A percentile compares a stretch with the other conserved stretches of the same genome.
Conservation (phyloP, 2,888 invertebrate species). For the Pristionchus maxplancki region DNA sequence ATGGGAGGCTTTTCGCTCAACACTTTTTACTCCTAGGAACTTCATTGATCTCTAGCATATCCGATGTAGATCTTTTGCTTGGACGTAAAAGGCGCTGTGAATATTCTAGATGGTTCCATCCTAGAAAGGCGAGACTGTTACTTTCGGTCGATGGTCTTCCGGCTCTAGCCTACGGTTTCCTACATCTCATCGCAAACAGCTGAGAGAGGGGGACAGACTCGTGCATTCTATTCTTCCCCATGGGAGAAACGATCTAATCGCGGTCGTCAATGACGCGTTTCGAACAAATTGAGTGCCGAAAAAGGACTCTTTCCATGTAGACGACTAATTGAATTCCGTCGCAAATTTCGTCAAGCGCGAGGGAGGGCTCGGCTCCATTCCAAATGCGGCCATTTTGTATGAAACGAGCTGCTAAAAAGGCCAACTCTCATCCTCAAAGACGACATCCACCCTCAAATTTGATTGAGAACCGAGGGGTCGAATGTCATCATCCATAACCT, state of each 20-base stretch:
- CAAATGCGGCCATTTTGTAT: neutral
- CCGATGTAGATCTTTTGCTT: neutral
- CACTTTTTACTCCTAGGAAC: neutral
- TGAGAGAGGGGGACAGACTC: neutral
- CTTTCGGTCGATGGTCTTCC: neutral
- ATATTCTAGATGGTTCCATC: neutral
- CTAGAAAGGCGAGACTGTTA: neutral
- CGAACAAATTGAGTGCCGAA: conserved; percentile 43
- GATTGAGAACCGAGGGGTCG: neutral
- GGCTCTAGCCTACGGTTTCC: neutral
- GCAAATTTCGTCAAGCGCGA: conserved; percentile 23
- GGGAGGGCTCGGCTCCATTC: conserved; percentile 16
- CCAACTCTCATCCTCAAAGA: neutral
- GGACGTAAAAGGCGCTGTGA: neutral
- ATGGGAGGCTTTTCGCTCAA: neutral
- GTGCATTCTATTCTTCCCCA: neutral
- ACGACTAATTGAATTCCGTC: conserved; percentile 28
- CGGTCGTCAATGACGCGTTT: conserved; percentile 14
- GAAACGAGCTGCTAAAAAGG: conserved; percentile 34
- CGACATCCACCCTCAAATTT: neutral
- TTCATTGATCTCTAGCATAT: neutral
- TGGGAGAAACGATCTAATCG: neutral
- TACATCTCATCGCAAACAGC: neutral
- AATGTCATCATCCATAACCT: neutral
- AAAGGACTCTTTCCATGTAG: conserved; percentile 33